A percentile compares a stretch with the other conserved stretches of the same genome.
phyloP scores from a whole-genome alignment of 30 jellyfish, hydroid and myxozoan genomes.

The Cassiopea xamachana region DNA sequence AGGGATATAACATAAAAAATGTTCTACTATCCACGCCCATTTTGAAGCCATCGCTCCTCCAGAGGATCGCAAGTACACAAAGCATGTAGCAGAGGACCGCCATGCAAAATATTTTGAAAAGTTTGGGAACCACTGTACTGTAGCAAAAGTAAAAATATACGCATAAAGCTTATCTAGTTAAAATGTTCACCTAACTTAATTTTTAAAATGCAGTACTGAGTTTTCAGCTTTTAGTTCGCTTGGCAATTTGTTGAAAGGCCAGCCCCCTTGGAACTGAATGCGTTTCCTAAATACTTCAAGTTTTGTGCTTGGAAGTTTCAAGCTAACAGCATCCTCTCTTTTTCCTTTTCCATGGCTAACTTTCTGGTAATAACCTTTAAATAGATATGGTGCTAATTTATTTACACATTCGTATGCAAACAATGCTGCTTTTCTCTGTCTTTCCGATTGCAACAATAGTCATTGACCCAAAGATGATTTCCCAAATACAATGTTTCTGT shows the following conservation, averaged over 20 bases:
- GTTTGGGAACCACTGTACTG: slow-evolving; percentile 41
- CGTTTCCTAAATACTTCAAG: slow-evolving; percentile 36
- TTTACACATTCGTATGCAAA: slow-evolving; percentile 34
- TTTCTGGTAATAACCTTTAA: slow-evolving; percentile 9
- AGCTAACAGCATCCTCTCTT: slow-evolving; percentile 39
- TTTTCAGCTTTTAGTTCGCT: slow-evolving; percentile 38
- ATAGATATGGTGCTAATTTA: slow-evolving; percentile 18
- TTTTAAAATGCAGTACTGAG: slow-evolving; percentile 10
- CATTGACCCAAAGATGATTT: slow-evolving; percentile 6
- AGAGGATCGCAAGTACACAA: too few species aligned
- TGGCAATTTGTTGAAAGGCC: slow-evolving; percentile 41
- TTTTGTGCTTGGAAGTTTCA: slow-evolving; percentile 50
- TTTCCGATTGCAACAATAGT: slow-evolving; percentile 12
- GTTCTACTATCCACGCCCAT: too few species aligned
- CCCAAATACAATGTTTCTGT: slow-evolving; percentile 15
- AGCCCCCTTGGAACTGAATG: slow-evolving; percentile 45
- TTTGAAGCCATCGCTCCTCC: too few species aligned
- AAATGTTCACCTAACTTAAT: slow-evolving; percentile 20
- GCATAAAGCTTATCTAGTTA: slow-evolving; percentile 16
- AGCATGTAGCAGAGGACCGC: too few species aligned
- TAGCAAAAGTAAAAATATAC: slow-evolving; percentile 14
- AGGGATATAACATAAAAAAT: too few species aligned
- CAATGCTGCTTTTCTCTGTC: slow-evolving; percentile 32
- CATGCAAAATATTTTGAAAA: too few species aligned
- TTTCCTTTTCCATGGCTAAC: slow-evolving; percentile 28